Base-by-base conservation (phyloP, 2,888 invertebrate genomes). In the Cacoxenus indagator region DNA sequence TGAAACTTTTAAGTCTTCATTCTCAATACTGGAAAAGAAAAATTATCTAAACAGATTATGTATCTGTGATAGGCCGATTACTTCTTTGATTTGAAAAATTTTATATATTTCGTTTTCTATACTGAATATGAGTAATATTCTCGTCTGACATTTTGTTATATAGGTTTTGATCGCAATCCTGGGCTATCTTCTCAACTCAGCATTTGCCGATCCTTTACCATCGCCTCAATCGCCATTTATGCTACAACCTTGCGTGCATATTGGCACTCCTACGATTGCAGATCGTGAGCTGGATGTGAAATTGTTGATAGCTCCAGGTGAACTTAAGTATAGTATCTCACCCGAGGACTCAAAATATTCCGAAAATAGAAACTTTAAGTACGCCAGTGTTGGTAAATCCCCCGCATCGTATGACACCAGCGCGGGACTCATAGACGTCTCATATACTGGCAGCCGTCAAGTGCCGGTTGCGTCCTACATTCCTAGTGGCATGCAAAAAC, bases 241-340 rank as follows among this genome's bases (percentile, higher is more conserved):
- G 4, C 71, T 87, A 67, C 78, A 86, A 27, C 86, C 87, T 37
- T 88, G 88, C 70, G 78, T 87, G 27, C 84, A 84, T 66, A 67
- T 74, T 1, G 75, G 73, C 1, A 72, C 76, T 17, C 85, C 87
- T 24, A 91, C 91, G 2, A 91, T 91, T 80, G 87, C 90, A 1
- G 91, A 91, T 83, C 87, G 90, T 45, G 87, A 89, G 3, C 91
- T 92, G 2, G 83, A 90, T 24, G 86, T 91, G 1, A 91, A 91
- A 78, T 87, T 91, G 37, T 88, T 90, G 2, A 76, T 88, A 54
- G 87, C 89, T 27, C 85, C 87, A 6, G 85, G 83, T 11, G 74
- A 82, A 26, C 79, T 81, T 24, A 77, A 84, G 57, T 78, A 85
- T 29, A 84, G 81, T 46, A 73, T 82, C 31, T 84, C 85, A 22